Evolutionary conservation across 1,140 invertebrate species (phyloP), one percentile per base, ranked within the genome.

Genomic region (Rhagoletis pomonella): DNA sequence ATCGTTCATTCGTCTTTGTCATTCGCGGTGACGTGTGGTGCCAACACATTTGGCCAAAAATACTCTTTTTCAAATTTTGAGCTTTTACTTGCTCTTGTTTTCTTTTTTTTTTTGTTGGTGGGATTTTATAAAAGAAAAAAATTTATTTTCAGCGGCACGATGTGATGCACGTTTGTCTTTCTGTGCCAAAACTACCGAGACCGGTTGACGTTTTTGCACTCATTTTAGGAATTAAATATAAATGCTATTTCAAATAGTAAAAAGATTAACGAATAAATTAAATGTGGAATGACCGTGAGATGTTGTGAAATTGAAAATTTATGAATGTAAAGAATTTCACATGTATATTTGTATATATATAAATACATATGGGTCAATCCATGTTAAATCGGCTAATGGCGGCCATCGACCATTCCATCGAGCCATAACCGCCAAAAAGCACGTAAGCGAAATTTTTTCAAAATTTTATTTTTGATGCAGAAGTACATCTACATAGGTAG

Each of bases 1-100:
- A 44, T 73, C 67, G 67, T 73, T 39, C 10, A 73, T 73, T 73
- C 67, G 42, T 73, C 67, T 44, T 73, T 73, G 67, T 73, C 67
- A 73, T 12, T 42, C 12, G 4, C 42, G 67, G 14, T 73, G 67
- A 47, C 67, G 67, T 17, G 67, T 69, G 39, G 42, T 69, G 67
- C 39, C 17, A 17, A 44, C 67, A 69, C 4, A 67, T 12, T 39
- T 17, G 1, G 14, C 42, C 42, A 73, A 47, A 17, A 73, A 73
- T 42, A 73, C 67, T 73, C 6, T 12, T 62, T 29, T 29, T 29
- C 29, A 29, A 29, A 29, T 29, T 29, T 29, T 29, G 29, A 14
- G 4, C 60, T n/a, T 62, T 62, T 62, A n/a, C 17, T 44, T 73
- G 42, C 42, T 67, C 39, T 67, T 67, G 10, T 62, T 62, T 62